These are phyloP conservation scores for Corythornis cristatus DNA, from an alignment of 2,113 vertebrate species.

Conservation along the genomic window DNA sequence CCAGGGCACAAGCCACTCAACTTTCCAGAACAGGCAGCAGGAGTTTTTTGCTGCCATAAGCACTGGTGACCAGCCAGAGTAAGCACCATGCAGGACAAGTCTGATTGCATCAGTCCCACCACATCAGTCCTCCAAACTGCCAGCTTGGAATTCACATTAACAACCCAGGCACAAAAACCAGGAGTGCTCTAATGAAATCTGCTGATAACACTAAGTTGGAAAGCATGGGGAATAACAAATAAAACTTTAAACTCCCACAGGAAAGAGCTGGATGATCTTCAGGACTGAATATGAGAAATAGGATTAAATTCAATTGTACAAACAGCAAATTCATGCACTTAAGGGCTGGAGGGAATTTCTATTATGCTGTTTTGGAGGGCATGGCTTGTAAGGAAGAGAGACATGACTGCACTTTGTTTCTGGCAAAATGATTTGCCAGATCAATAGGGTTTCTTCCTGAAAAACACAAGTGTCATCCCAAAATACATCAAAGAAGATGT, in stretches of 20 bases:
- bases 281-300: not conserved
- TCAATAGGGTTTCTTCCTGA: slow-evolving; percentile 42
- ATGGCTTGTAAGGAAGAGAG: not conserved
- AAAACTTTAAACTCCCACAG: not conserved
- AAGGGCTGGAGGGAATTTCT: slow-evolving; percentile 21
- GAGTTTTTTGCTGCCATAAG: not conserved
- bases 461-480: slow-evolving; percentile 18
- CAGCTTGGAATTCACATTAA: not conserved
- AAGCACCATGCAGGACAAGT: not conserved
- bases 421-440: slow-evolving; percentile 32
- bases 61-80: not conserved
- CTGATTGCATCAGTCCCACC: not conserved
- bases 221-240: not conserved
- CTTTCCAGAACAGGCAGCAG: not conserved
- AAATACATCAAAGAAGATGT: not conserved
- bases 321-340: slow-evolving; percentile 43
- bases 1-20: not conserved
- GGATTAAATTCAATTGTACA: slow-evolving; percentile 1
- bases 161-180: not conserved
- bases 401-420: not conserved
- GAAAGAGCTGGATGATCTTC: not conserved
- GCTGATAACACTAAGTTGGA: not conserved
- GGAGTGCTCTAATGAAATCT: not conserved
- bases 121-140: not conserved
- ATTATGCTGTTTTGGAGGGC: not conserved